Percentiles rank a stretch among this genome's conserved stretches.
Evolutionary conservation across 2,888 invertebrate species (phyloP).

Genomic region (Netelia inedita): DNA sequence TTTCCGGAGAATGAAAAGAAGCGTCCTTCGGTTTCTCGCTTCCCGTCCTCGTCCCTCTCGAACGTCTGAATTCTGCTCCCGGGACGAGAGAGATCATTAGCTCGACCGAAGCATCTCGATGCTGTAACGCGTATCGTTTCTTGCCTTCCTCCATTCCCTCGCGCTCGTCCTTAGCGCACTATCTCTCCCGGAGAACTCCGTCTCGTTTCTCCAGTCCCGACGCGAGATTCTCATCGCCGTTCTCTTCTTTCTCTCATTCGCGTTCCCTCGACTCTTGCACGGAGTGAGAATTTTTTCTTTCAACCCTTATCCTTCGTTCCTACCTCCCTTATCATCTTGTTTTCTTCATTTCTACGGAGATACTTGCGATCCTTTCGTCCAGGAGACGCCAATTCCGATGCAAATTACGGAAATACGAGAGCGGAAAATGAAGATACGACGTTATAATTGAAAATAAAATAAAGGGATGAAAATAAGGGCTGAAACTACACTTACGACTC

Average conservation of each 20-base stretch:
- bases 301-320: neutral
- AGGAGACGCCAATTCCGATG: conserved; percentile 74
- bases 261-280: conserved; percentile 35
- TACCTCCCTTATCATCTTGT: conserved; percentile 19
- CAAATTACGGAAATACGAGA: conserved; percentile 65
- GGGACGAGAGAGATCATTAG: neutral
- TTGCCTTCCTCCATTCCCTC: conserved; percentile 51
- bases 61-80: conserved; percentile 22
- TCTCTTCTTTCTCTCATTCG: conserved; percentile 32
- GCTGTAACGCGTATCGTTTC: conserved; percentile 39
- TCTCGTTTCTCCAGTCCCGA: conserved; percentile 30
- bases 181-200: conserved; percentile 26
- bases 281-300: conserved; percentile 10
- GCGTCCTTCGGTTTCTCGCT: conserved; percentile 47
- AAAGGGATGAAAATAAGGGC: neutral
- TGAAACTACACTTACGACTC: neutral
- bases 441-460: neutral
- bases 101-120: neutral
- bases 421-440: neutral
- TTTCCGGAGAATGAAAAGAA: conserved; percentile 31
- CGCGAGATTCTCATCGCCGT: conserved; percentile 46
- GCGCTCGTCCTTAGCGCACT: neutral
- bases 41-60: conserved; percentile 55
- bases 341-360: conserved; percentile 49
- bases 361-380: conserved; percentile 67